Base-by-base conservation (phyloP, 2,888 invertebrate genomes). In the Spilosoma lubricipeda region DNA sequence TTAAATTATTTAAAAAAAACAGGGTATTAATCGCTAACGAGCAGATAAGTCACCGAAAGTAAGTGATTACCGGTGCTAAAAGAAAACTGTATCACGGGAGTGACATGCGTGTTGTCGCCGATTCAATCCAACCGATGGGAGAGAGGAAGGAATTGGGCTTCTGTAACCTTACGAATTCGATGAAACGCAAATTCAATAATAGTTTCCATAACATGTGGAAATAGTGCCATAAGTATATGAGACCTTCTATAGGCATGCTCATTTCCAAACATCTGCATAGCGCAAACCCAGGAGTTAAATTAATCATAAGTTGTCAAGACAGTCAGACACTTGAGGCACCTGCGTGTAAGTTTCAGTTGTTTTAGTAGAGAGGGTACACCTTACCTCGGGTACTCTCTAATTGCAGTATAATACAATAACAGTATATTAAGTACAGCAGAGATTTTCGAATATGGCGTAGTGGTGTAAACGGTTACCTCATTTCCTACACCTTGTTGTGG, bases 291-390 rank as follows among this genome's bases (percentile, higher is more conserved):
- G 45, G 42, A 71, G 30, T 73, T 63, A 69, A 63, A 63, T n/a
- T n/a, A n/a, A n/a, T 63, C 15, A 59, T 30, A 73, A 59, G 71
- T 73, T 76, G 68, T 71, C 20, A 42, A 23, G 45, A 27, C 56
- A 52, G 36, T 71, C 64, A 72, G 27, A 30, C 42, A 59, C 33
- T 56, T 74, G 48, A 56, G 65, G 36, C 42, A 69, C 73, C 75
- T 82, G 80, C 8, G 36, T 30, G 33, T 67, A 72, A 76, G 67
- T 75, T 42, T 36, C 63, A 73, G 75, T 65, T 75, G 76, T 78
- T 77, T 76, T 63, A 69, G 68, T 56, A 23, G 56, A 73, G 65
- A 13, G 63, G 42, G 18, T 52, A 45, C 11, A 30, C 30, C 42
- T 23, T 8, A 7, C 45, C 45, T 15, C 11, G 39, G 15, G 18